Evolutionary conservation across 2,797 vertebrate genomes (phyloP).

Genomic region (Chiloscyllium punctatum): DNA sequence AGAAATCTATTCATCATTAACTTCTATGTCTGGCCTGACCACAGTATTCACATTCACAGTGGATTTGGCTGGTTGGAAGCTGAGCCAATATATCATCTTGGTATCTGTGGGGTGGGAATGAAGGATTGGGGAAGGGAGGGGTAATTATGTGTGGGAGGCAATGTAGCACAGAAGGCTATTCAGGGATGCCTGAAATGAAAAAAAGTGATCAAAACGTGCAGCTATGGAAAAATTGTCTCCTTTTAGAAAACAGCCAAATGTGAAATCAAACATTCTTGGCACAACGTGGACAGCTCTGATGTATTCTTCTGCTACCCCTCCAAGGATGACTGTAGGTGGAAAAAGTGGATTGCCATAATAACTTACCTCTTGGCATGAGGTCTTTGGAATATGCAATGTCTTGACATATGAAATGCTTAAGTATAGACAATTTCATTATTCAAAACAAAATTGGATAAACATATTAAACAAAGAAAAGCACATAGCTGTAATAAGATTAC

Average conservation of each 20-base stretch:
- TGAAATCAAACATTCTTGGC: background rate
- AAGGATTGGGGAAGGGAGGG: too few relatives aligned
- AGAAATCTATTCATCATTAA: background rate
- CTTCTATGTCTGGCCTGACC: background rate
- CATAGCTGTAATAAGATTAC: background rate
- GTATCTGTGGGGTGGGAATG: background rate
- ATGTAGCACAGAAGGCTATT: background rate
- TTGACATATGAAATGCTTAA: background rate
- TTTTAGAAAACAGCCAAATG: background rate
- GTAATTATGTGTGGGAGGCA: background rate
- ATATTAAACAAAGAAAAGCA: background rate
- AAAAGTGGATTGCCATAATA: background rate
- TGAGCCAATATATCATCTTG: too few relatives aligned
- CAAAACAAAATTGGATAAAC: background rate
- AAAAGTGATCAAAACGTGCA: background rate
- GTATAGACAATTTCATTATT: background rate
- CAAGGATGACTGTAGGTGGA: background rate
- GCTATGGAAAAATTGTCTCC: background rate
- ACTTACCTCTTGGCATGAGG: background rate
- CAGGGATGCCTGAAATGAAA: background rate
- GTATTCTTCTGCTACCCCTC: background rate
- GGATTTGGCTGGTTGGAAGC: background rate
- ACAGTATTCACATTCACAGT: background rate
- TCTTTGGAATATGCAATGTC: background rate
- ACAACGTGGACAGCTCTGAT: background rate